A percentile compares a stretch with the other conserved stretches of the same genome.
phyloP scores from a whole-genome alignment of 2,888 invertebrate genomes.

The Erebia ligea region DNA sequence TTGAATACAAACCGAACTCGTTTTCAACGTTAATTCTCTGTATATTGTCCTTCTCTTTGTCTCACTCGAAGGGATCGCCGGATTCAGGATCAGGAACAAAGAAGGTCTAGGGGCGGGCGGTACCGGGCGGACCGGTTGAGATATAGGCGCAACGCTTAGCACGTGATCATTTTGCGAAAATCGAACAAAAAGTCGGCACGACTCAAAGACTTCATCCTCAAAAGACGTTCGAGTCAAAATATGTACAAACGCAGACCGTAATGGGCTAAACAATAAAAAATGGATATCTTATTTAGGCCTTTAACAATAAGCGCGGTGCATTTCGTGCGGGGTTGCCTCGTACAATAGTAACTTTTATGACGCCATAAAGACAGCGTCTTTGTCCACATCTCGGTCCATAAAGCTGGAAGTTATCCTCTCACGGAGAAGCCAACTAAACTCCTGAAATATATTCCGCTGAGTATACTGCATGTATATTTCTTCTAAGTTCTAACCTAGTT shows the following conservation, averaged over 20 bases:
- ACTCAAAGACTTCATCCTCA: slow-evolving; percentile 59
- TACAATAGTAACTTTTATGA: slow-evolving; percentile 76
- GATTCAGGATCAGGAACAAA: slow-evolving; percentile 27
- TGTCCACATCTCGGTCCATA: slow-evolving; percentile 71
- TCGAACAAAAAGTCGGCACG: slow-evolving; percentile 56
- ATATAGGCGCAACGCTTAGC: slow-evolving; percentile 51
- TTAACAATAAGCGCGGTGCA: slow-evolving; percentile 72
- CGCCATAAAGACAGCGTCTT: slow-evolving; percentile 72
- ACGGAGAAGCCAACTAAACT: slow-evolving; percentile 47
- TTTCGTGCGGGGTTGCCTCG: slow-evolving; percentile 61
- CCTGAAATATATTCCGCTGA: slow-evolving; percentile 41
- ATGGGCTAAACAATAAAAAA: slow-evolving; percentile 76
- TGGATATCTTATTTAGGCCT: slow-evolving; percentile 80
- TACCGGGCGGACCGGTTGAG: slow-evolving; percentile 28
- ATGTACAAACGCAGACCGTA: slow-evolving; percentile 75
- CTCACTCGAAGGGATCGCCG: slow-evolving; percentile 27
- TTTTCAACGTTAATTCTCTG: slow-evolving; percentile 39
- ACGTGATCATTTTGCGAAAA: slow-evolving; percentile 70
- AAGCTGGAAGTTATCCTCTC: slow-evolving; percentile 52
- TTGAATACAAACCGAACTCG: slow-evolving; percentile 35
- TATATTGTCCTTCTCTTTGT: slow-evolving; percentile 38
- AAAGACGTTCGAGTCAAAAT: slow-evolving; percentile 76
- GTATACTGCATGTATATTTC: slow-evolving; percentile 29
- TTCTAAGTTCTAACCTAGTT: slow-evolving; percentile 33
- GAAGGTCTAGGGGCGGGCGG: slow-evolving; percentile 19